Base-by-base conservation (phyloP, 2,888 invertebrate genomes). In the Slavum lentiscoides region DNA sequence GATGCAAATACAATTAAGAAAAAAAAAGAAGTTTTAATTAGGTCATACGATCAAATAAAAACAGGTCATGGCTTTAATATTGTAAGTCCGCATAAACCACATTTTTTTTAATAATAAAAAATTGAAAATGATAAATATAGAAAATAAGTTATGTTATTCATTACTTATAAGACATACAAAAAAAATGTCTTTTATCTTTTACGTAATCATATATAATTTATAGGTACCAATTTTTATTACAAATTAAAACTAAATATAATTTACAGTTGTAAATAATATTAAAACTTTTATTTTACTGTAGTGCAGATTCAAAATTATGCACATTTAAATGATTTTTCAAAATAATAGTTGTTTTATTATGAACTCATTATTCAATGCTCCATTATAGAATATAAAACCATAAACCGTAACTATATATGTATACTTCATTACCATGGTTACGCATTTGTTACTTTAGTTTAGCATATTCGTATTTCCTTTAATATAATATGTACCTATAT, bases 371-470 rank as follows among this genome's bases (percentile, higher is more conserved):
- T 21, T 43, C 43, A 13, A 49, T 4, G 6, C 49, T 13, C 49
- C 15, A 49, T 49, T 30, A 30, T 30, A 30, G 30, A 1, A 1
- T 30, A 30, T 30, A 30, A 30, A 49, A 13, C 2, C 49, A 49
- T 68, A 23, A 19, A 23, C 49, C 62, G 19, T 30, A 30, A 30
- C 73, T 49, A 74, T 53, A 23, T 37, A 43, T 30, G 7, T 43
- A 43, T 2, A 9, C 9, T 75, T 68, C 13, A 21, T 61, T 59
- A 59, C 76, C 49, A 76, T 76, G 59, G 49, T n/a, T 59, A 76
- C 76, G 49, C 49, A 13, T 23, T 49, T 76, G 76, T 76, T 68
- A 53, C 30, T 62, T 53, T 55, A 9, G 17, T 7, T 59, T 39
- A 59, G 8, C 8, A 64, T 53, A 21, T 30, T 17, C 9, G 59